A percentile compares a stretch with the other conserved stretches of the same genome.
phyloP scores from a whole-genome alignment of 2,888 invertebrate genomes.

The Eupithecia pulchellata region DNA sequence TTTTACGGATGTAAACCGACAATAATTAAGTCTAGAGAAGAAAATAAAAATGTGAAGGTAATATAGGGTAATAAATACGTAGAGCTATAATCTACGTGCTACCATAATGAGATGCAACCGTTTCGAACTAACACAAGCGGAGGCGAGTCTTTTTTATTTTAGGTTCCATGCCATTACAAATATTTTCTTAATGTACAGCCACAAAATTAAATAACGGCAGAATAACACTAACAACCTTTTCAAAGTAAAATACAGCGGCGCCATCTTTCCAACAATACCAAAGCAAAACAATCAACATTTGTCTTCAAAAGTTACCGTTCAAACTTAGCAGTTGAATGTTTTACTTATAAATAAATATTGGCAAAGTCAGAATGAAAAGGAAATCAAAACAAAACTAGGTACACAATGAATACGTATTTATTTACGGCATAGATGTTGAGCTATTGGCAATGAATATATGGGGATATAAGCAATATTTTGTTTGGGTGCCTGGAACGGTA shows the following conservation, averaged over 20 bases:
- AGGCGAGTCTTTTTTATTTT: too few species aligned
- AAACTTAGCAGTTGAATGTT: conserved; percentile 28
- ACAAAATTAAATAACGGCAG: background rate
- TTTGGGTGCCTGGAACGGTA: too few species aligned
- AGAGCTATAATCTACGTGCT: too few species aligned
- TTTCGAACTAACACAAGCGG: too few species aligned
- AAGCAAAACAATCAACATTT: conserved; percentile 35
- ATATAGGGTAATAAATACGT: too few species aligned
- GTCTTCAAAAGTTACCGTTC: conserved; percentile 33
- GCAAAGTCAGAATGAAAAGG: conserved; percentile 10
- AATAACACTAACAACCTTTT: conserved; percentile 13
- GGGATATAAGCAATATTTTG: background rate
- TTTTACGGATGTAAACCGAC: too few species aligned
- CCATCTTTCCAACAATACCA: conserved; percentile 18
- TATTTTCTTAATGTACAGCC: too few species aligned
- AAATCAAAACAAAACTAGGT: conserved; percentile 4
- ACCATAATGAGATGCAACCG: too few species aligned
- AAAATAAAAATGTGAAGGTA: too few species aligned
- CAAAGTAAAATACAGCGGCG: conserved; percentile 22
- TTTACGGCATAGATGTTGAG: background rate
- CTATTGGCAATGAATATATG: background rate
- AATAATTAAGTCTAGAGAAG: too few species aligned
- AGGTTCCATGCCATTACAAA: too few species aligned
- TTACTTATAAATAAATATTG: conserved; percentile 34
- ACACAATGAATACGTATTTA: background rate